Evolutionary conservation across 1,140 invertebrate genomes (phyloP).

Genomic region (Amyelois transitella): DNA sequence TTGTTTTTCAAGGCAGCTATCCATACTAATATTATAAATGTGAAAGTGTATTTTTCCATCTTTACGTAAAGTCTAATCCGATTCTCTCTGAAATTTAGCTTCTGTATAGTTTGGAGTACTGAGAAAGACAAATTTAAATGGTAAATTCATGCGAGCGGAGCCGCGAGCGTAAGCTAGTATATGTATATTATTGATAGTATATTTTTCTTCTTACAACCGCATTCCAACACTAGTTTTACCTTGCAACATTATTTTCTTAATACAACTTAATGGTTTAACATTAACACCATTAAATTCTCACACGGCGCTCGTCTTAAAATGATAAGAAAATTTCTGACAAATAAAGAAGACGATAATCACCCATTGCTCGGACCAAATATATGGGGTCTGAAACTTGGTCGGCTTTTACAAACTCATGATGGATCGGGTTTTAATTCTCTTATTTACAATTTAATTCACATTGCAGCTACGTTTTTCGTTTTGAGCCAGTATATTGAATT

Average conservation of each 20-base stretch:
- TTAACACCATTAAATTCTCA: not conserved
- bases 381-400: slow-evolving; percentile 38
- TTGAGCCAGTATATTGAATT: slow-evolving; percentile 51
- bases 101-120: too few relatives aligned
- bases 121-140: too few relatives aligned
- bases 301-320: not conserved
- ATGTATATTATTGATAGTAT: too few relatives aligned
- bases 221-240: not conserved
- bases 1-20: not conserved
- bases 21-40: not conserved
- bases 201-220: too few relatives aligned
- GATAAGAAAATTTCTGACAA: not conserved
- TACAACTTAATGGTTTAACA: not conserved
- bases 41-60: too few relatives aligned
- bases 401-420: slow-evolving; percentile 39
- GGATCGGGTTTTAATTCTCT: slow-evolving; percentile 10
- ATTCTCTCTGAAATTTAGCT: too few relatives aligned
- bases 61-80: too few relatives aligned
- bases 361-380: slow-evolving; percentile 48
- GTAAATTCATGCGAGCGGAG: too few relatives aligned
- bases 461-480: slow-evolving; percentile 40
- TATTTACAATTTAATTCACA: slow-evolving; percentile 36
- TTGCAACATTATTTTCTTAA: not conserved
- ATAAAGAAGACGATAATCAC: slow-evolving; percentile 7
- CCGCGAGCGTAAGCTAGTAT: too few relatives aligned